Conservation (phyloP, 2,888 invertebrate species). For the Leptopterna dolabrata region DNA sequence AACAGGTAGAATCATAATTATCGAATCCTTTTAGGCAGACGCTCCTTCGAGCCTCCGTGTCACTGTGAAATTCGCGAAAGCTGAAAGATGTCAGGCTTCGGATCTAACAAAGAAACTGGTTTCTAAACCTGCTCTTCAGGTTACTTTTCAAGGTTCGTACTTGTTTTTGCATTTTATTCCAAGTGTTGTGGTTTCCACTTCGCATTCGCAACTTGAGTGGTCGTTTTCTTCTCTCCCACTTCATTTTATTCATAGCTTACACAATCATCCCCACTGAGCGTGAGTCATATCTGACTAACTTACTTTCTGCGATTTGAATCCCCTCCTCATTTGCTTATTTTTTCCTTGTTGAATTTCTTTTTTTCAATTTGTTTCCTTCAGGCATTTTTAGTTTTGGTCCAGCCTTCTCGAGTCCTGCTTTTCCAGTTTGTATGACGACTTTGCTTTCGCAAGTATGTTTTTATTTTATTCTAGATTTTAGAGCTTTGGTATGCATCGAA, state of each 20-base stretch:
- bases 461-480: not conserved
- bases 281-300: not conserved
- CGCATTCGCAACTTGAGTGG: not conserved
- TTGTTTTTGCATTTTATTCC: not conserved
- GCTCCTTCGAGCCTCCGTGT: not conserved
- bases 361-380: not conserved
- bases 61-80: not conserved
- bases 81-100: not conserved
- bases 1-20: not conserved
- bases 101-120: slow-evolving; percentile 29
- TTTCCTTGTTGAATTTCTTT: not conserved
- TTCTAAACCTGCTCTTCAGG: slow-evolving; percentile 1
- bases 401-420: not conserved
- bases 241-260: not conserved
- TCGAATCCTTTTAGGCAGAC: not conserved
- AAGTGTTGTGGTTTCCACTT: not conserved
- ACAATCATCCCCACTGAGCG: not conserved
- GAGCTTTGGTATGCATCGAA: not conserved
- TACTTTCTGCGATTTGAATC: not conserved
- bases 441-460: slow-evolving; percentile 18
- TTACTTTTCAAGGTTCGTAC: slow-evolving; percentile 6
- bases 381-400: not conserved
- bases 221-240: not conserved
- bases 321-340: not conserved
- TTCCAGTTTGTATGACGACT: not conserved